Evolutionary conservation across 1,140 invertebrate genomes (phyloP), one percentile per base, ranked within the genome.

Genomic region (Listronotus oregonensis): DNA sequence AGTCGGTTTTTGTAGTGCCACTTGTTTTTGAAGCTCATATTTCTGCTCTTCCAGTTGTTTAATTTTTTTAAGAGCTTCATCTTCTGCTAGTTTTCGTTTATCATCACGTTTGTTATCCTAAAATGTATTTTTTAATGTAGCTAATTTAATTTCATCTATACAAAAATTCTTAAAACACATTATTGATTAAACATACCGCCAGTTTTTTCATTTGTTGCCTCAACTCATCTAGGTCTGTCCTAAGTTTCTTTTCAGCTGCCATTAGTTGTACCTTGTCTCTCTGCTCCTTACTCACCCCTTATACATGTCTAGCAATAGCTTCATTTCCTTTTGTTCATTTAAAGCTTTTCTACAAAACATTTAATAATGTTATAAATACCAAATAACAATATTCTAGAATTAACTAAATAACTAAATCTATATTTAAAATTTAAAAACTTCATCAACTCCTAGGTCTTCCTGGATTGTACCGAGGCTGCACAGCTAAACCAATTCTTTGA

Each of bases 251-350:
- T 80, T 98, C 96, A 2, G 92, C 90, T 9, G 94, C 93, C 95
- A 98, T 97, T 50, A 98, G 81, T 82, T 96, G 94, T 46, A 95
- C 95, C 82, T 97, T 97, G 75, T 98, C 96, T 17, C 96, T 82
- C 77, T 95, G 93, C 75, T 98, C 96, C 82, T 98, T 98, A 44
- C 94, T 92, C 15, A 95, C 93, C 93, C 92, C 84, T 98, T 98
- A 80, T 98, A 97, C 94, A 97, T 97, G 75, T 98, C 96, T 64
- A 98, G 81, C 6, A 98, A 79, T 6, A 98, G 80, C 78, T 98
- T 98, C 87, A 98, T 87, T 80, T 95, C 93, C 76, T 94, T 94
- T 78, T 93, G 92, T 76, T 95, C 92, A 76, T 93, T 94, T 32
- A 93, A 86, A 47, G 94, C 91, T 85, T 97, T 97, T 78, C 94